These are phyloP conservation scores for Dicrostonyx torquatus DNA, from an alignment of 2,797 vertebrate genomes.

Conservation along the genomic window DNA sequence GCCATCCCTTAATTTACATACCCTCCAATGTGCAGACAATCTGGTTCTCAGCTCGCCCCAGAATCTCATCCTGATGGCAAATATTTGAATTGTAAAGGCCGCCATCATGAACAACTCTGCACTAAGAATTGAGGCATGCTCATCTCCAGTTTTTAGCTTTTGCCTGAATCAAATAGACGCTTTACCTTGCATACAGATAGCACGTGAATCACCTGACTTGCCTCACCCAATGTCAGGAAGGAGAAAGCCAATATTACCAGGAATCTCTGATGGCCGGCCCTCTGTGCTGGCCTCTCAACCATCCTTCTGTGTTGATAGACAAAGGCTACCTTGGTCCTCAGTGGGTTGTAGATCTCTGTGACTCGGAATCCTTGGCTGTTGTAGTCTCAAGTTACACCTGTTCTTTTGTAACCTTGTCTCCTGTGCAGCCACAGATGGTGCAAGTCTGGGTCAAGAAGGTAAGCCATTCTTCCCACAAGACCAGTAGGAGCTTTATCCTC, in stretches of 20 bases:
- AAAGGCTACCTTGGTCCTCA: neutral
- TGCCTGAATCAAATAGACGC: neutral
- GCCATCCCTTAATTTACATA: constrained; percentile 65
- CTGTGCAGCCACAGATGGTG: neutral
- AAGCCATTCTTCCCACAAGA: neutral
- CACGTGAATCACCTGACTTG: neutral
- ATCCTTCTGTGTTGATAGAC: neutral
- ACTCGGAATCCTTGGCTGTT: neutral
- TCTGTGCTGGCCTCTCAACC: neutral
- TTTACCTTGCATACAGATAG: constrained; percentile 6
- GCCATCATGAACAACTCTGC: neutral
- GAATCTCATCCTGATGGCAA: constrained; percentile 51
- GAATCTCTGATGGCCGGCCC: neutral
- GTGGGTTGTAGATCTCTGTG: neutral
- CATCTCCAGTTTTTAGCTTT: neutral
- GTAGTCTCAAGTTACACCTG: neutral
- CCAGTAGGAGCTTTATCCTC: neutral
- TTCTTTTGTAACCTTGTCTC: neutral
- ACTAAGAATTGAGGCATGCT: neutral
- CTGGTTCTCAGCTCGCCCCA: constrained; percentile 47
- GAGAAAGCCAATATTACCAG: neutral
- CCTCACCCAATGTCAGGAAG: neutral
- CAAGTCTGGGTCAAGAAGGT: neutral
- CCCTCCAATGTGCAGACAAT: constrained; percentile 45
- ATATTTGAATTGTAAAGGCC: constrained; percentile 51